phyloP scores from a whole-genome alignment of 1,140 invertebrate species.

The Reticulitermes speratus region DNA sequence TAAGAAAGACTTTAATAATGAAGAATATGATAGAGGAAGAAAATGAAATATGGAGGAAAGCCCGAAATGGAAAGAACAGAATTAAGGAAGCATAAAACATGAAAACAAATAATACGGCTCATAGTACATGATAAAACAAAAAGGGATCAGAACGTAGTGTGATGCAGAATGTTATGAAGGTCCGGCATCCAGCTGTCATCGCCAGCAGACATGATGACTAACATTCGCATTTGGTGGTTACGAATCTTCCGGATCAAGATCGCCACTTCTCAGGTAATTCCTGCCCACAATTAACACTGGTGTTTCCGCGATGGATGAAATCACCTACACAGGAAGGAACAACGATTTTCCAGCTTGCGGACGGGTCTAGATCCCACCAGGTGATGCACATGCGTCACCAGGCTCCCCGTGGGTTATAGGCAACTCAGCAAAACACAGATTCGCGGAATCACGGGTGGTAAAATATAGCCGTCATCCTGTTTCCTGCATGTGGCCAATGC shows the following conservation, averaged over 20 bases:
- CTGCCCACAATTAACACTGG: background rate
- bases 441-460: background rate
- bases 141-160: too few species aligned
- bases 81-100: too few species aligned
- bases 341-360: background rate
- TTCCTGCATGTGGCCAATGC: background rate
- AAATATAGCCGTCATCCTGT: background rate
- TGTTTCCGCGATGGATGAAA: background rate
- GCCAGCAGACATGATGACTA: too few species aligned
- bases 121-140: too few species aligned
- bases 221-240: too few species aligned
- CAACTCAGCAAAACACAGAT: background rate
- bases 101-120: too few species aligned
- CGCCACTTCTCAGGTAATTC: background rate
- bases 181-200: too few species aligned
- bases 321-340: background rate
- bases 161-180: too few species aligned
- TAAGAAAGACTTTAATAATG: too few species aligned
- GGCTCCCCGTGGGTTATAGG: background rate
- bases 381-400: background rate
- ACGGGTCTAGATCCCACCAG: background rate
- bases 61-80: too few species aligned
- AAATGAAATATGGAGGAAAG: too few species aligned
- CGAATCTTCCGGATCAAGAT: background rate
- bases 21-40: too few species aligned